Percentiles rank a stretch among this genome's conserved stretches.
Conservation (phyloP, 92 coral and sea anemone species). For the Porites evermanni region DNA sequence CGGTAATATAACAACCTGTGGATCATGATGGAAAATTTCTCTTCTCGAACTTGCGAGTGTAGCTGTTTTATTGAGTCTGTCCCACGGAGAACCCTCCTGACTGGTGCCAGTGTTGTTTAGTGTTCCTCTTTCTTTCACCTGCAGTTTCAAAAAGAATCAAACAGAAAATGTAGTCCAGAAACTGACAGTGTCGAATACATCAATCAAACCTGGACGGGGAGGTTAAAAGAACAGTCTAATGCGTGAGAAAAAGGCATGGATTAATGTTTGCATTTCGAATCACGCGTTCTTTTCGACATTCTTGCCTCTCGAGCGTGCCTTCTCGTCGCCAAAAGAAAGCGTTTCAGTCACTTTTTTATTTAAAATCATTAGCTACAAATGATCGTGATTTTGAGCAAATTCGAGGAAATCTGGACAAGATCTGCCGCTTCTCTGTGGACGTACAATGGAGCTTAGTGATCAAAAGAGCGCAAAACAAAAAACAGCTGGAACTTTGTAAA, state of each 20-base stretch:
- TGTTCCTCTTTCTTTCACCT: slow-evolving; percentile 25
- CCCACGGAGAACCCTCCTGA: slow-evolving; percentile 80
- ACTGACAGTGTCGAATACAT: neutral
- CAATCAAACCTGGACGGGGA: too few relatives aligned
- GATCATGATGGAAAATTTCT: slow-evolving; percentile 94
- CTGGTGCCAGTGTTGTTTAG: slow-evolving; percentile 13
- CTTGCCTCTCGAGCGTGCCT: neutral
- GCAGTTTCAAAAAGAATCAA: neutral
- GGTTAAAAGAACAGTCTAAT: too few relatives aligned
- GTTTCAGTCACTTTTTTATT: too few relatives aligned
- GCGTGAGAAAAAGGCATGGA: neutral
- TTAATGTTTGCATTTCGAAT: neutral
- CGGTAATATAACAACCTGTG: slow-evolving; percentile 70
- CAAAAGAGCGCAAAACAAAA: neutral
- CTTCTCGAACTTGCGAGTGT: slow-evolving; percentile 93
- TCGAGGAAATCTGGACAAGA: neutral
- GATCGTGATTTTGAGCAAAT: neutral
- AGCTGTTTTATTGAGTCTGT: slow-evolving; percentile 89
- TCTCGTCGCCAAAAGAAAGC: too few relatives aligned
- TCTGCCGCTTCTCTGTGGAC: neutral
- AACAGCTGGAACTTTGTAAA: neutral
- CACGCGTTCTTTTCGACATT: neutral
- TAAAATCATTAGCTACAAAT: too few relatives aligned
- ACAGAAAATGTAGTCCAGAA: neutral
- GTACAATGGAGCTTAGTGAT: neutral